Evolutionary conservation across 2,797 vertebrate species (phyloP).

Genomic region (Gobionotothen gibberifrons): DNA sequence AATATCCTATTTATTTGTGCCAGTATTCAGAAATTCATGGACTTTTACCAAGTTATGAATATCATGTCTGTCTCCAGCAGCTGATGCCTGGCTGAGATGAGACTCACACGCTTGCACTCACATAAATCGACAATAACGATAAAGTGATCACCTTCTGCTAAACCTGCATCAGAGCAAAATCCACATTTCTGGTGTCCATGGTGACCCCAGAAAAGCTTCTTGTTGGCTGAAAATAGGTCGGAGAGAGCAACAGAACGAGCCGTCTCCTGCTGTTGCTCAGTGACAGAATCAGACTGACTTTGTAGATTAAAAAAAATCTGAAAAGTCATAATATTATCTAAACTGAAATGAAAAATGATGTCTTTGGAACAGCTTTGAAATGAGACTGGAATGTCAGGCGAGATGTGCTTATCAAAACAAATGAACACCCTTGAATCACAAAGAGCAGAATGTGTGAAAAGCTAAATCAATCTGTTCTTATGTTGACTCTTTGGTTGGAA

Average conservation of each 20-base stretch:
- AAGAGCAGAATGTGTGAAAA: slow-evolving; percentile 24
- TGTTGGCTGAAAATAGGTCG: neutral
- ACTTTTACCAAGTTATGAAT: slow-evolving; percentile 29
- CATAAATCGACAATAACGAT: slow-evolving; percentile 8
- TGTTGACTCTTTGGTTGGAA: slow-evolving; percentile 26
- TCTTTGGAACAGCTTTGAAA: neutral
- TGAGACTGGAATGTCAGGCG: neutral
- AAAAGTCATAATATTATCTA: neutral
- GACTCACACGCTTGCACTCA: neutral
- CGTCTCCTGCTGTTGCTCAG: no score
- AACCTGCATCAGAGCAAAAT: neutral
- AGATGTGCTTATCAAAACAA: slow-evolving; percentile 10
- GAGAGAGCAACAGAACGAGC: no score
- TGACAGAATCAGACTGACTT: no score
- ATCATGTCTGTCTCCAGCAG: slow-evolving; percentile 24
- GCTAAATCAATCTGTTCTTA: neutral
- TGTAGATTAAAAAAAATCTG: no score
- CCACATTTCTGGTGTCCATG: neutral
- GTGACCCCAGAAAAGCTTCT: neutral
- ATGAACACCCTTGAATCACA: slow-evolving; percentile 17
- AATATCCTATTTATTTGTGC: slow-evolving; percentile 23
- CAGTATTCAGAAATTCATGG: slow-evolving; percentile 24
- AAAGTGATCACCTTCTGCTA: slow-evolving; percentile 2
- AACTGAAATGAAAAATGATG: neutral
- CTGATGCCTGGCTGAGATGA: slow-evolving; percentile 29